Evolutionary conservation across 2,888 invertebrate species (phyloP), one percentile per base, ranked within the genome.

Genomic region (Eurytoma adleriae): DNA sequence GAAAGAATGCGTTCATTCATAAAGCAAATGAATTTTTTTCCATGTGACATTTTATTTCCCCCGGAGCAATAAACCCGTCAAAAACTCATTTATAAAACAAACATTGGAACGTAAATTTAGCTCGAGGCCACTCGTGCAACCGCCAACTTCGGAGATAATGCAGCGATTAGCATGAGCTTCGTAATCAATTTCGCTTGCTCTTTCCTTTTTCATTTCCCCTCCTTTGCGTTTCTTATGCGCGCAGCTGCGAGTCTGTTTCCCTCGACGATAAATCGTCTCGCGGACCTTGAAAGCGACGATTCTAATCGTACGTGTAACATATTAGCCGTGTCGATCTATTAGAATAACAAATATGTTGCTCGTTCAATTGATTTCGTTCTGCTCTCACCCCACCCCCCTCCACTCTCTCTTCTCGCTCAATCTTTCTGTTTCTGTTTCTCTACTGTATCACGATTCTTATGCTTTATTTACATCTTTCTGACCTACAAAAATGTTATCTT

Each of bases 31-130:
- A 30, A 3, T 7, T 40, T 7, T 40, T 40, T 40, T 5, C 40
- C 40, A 7, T 40, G 40, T 40, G 40, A 40, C 40, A 40, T 0
- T 40, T 40, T 40, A 10, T 40, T 40, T 10, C 64, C 10, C n/a
- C 16, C n/a, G 24, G 50, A 30, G 24, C 79, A 79, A 59, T 30
- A 67, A 80, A 71, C 75, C 18, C 70, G 75, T 30, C 48, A 59
- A 54, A 56, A 59, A 59, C 80, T 77, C 80, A 80, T 80, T 80
- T 71, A 20, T 68, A 30, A 80, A 80, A 77, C 76, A 80, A 80
- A 80, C 76, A 80, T 68, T 64, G 57, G 52, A 12, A 48, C 16
- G 30, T 20, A 20, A 40, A 76, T 76, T 76, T 69, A 54, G 59
- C 67, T 72, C 52, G 72, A 78, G 72, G 72, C 57, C 72, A 66